Evolutionary conservation across 2,797 vertebrate genomes (phyloP).

Genomic region (Megaceryle alcyon): DNA sequence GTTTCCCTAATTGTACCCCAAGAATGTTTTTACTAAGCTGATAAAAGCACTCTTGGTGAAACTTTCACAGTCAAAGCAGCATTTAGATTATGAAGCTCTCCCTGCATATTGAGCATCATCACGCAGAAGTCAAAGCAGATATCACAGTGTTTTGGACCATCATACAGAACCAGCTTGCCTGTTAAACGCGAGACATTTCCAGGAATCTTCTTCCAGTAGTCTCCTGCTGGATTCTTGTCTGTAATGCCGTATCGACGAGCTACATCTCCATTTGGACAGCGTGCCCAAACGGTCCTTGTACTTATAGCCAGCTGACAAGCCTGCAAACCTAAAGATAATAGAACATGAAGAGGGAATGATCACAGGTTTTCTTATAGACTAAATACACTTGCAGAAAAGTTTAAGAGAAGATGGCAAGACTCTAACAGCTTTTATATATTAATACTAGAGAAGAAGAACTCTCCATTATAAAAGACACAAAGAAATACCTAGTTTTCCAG

Average conservation of each 20-base stretch:
- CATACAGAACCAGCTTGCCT: constrained; percentile 76
- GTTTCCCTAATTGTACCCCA: background rate
- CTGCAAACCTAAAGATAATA: constrained; percentile 82
- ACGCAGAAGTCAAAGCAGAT: background rate
- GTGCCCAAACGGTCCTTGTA: constrained; percentile 90
- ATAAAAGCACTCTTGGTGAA: background rate
- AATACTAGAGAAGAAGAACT: background rate
- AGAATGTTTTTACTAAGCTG: background rate
- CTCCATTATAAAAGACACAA: background rate
- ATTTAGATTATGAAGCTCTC: background rate
- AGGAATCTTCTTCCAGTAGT: constrained; percentile 98
- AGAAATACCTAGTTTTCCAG: background rate
- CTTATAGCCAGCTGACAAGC: constrained; percentile 91
- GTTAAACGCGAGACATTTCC: constrained; percentile 86
- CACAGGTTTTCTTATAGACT: background rate
- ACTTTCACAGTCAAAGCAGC: background rate
- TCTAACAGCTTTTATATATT: background rate
- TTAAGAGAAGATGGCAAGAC: background rate
- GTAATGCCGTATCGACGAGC: constrained; percentile 92
- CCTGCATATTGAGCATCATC: background rate
- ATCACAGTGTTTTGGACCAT: background rate
- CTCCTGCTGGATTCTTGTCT: constrained; percentile 91
- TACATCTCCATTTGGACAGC: constrained; percentile 90
- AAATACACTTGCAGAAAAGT: background rate
- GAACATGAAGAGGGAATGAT: background rate